Base-by-base conservation (phyloP, 2,888 invertebrate genomes). In the Eulithis prunata region DNA sequence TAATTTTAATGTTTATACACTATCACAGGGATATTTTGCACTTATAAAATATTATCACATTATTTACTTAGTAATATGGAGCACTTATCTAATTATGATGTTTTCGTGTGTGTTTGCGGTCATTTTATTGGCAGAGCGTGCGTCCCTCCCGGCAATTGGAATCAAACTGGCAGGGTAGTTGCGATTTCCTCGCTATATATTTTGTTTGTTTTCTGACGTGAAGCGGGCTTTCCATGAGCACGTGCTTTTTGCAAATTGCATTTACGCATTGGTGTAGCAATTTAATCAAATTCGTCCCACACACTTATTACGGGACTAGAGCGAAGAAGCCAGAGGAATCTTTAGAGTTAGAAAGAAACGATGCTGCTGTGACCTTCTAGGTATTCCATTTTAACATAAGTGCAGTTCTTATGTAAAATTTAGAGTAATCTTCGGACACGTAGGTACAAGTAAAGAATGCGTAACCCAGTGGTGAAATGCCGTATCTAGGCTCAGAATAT, bases 21-120 rank as follows among this genome's bases (percentile, higher is more conserved):
- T 87, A 87, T 87, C 87, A 88, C 88, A 88, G 84, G 71, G 62
- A 69, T 71, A 65, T 64, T 64, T 64, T 68, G 3, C 62, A 67
- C 70, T 64, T 68, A 67, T 60, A 65, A 64, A 61, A 12, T 68
- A 71, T 57, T 70, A 68, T 64, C 68, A 71, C 68, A 70, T 68
- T 56, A 65, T 58, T 68, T 63, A 59, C 38, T 60, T 13, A 57
- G 10, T 61, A 62, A 57, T 60, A 21, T 49, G 58, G 52, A 63
- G 41, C 51, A 66, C 62, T 66, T 59, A 67, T 67, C 45, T 60
- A 57, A 43, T 13, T 32, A 60, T 46, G 51, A 32, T 55, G 54
- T 60, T 53, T 62, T 58, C 66, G 70, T 62, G 64, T 57, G 32
- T 62, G 51, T 60, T 67, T 14, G 54, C 51, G 41, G 45, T 21